Conservation (phyloP, 2,113 vertebrate genomes). For the Hippopotamus amphibius region DNA sequence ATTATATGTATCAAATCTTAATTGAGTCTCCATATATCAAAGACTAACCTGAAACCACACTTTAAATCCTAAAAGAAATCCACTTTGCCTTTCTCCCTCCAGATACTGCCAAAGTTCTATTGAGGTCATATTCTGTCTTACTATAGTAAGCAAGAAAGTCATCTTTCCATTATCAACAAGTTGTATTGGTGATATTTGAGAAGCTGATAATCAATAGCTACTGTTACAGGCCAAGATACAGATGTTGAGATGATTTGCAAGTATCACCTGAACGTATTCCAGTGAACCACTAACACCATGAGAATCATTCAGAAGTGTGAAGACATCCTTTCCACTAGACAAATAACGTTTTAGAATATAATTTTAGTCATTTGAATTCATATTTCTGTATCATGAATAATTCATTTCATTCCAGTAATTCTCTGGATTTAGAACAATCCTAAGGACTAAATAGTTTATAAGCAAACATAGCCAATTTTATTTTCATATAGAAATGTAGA, state of each 20-base stretch:
- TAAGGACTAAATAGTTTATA: not conserved
- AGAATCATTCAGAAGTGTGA: not conserved
- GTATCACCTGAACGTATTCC: not conserved
- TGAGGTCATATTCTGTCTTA: not conserved
- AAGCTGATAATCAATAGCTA: not conserved
- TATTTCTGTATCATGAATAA: not conserved
- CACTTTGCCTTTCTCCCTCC: not conserved
- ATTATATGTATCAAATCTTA: not conserved
- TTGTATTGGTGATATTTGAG: not conserved
- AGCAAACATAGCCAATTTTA: not conserved
- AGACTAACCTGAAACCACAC: not conserved
- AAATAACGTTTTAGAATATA: not conserved
- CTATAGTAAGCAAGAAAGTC: not conserved
- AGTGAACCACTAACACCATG: not conserved
- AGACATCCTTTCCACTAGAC: not conserved
- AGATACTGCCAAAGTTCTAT: not conserved
- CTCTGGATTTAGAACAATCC: not conserved
- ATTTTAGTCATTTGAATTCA: not conserved
- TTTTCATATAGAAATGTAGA: not conserved
- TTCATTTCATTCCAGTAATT: not conserved
- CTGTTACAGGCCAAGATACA: not conserved
- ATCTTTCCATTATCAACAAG: not conserved
- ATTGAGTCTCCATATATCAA: not conserved
- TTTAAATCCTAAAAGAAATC: not conserved
- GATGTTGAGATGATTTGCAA: not conserved